Conservation (phyloP, 1,140 invertebrate genomes). For the Pseudomyrmex flavicornis region DNA sequence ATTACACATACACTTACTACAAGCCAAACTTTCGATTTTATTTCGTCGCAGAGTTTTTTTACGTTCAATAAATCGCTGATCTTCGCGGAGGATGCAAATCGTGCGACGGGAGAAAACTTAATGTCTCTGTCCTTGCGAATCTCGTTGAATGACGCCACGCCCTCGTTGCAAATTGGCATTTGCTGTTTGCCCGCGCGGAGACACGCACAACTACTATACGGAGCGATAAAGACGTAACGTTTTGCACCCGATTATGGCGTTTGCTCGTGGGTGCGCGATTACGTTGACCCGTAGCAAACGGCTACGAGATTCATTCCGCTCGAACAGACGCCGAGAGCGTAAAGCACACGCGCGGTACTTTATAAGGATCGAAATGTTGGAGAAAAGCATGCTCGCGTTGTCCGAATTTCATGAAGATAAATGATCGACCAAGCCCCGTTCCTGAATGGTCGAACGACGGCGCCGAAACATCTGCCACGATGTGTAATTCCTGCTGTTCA, state of each 20-base stretch:
- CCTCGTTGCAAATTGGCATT: constrained; percentile 52
- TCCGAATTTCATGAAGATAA: constrained; percentile 55
- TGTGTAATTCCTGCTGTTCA: background rate
- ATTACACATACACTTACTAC: too few species aligned
- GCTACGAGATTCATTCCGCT: constrained; percentile 48
- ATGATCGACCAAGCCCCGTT: constrained; percentile 27
- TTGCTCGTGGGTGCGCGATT: constrained; percentile 64
- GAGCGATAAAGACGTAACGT: constrained; percentile 59
- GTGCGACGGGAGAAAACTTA: constrained; percentile 53
- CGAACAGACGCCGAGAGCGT: constrained; percentile 5
- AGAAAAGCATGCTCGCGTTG: constrained; percentile 26
- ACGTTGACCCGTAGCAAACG: constrained; percentile 18
- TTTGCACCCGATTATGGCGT: constrained; percentile 50
- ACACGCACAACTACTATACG: background rate
- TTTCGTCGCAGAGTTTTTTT: background rate
- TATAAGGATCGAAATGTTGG: constrained; percentile 60
- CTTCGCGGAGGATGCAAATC: constrained; percentile 19
- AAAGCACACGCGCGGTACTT: constrained; percentile 17
- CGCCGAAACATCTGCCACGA: background rate
- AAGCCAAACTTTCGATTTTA: constrained; percentile 22
- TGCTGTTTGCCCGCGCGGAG: constrained; percentile 19
- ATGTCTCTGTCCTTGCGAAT: constrained; percentile 63
- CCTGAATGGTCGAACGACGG: background rate
- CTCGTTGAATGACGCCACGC: constrained; percentile 60
- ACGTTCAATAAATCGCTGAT: background rate